Conservation (phyloP, 2,797 vertebrate genomes). For the Gouania willdenowi region DNA sequence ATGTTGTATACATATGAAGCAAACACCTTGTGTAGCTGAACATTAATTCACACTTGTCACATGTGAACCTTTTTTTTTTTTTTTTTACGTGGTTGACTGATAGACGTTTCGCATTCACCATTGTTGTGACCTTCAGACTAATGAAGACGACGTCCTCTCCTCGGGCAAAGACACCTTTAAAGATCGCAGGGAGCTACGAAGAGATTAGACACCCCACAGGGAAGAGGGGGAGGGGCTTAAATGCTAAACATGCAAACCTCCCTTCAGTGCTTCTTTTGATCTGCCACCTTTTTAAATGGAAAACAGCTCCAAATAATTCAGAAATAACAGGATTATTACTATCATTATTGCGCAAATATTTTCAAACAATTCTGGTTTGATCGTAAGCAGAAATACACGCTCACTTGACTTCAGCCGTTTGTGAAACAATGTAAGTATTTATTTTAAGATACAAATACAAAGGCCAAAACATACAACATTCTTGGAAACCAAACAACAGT, state of each 20-base stretch:
- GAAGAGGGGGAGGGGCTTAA: constrained; percentile 38
- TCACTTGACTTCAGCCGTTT: no score
- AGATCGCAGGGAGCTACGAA: constrained; percentile 19
- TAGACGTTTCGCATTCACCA: no score
- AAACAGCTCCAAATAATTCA: constrained; percentile 53
- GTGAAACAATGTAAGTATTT: constrained; percentile 24
- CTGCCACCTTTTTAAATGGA: constrained; percentile 63
- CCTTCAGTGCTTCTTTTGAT: constrained; percentile 55
- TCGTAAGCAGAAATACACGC: no score
- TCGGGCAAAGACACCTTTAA: constrained; percentile 36
- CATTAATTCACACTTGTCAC: not conserved
- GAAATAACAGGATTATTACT: constrained; percentile 21
- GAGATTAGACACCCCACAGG: constrained; percentile 43
- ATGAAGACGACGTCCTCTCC: constrained; percentile 10
- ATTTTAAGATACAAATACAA: constrained; percentile 59
- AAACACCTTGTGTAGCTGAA: no score
- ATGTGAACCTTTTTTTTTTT: no score
- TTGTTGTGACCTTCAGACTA: constrained; percentile 37
- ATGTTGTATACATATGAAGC: no score
- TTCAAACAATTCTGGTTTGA: no score
- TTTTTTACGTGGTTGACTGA: no score
- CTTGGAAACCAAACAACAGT: constrained; percentile 56
- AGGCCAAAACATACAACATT: constrained; percentile 52
- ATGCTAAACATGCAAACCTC: constrained; percentile 64
- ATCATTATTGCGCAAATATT: constrained; percentile 12